phyloP scores from a whole-genome alignment of 1,140 invertebrate species.

The Sipha flava region DNA sequence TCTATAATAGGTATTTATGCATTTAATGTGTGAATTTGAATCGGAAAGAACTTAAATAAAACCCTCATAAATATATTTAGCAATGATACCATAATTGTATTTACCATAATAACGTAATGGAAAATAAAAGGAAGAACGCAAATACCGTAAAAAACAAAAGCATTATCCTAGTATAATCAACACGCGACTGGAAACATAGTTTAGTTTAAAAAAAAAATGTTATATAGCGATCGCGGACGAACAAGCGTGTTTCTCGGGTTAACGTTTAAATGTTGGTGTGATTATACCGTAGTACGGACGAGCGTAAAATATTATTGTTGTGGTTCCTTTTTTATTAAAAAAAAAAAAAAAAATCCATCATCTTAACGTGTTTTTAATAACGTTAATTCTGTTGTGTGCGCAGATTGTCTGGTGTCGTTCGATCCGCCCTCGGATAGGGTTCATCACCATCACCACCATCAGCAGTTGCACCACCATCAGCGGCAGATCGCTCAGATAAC shows the following conservation, averaged over 20 bases:
- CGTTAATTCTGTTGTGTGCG: background rate
- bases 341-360: too few species aligned
- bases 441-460: slow-evolving; percentile 16
- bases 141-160: background rate
- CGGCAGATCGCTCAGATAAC: slow-evolving; percentile 6
- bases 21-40: background rate
- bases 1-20: background rate
- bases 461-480: slow-evolving; percentile 12
- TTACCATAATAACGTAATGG: too few species aligned
- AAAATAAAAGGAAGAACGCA: background rate
- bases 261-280: too few species aligned
- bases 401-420: slow-evolving; percentile 27
- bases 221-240: background rate
- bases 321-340: too few species aligned
- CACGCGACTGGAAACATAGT: background rate
- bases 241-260: background rate
- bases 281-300: too few species aligned
- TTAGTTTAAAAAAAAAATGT: background rate
- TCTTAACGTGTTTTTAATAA: too few species aligned
- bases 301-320: too few species aligned
- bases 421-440: slow-evolving; percentile 17
- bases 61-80: background rate
- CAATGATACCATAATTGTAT: background rate
- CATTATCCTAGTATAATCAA: background rate
- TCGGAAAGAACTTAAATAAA: background rate